Conservation (phyloP, 1,140 invertebrate species). For the Caenorhabditis latens region DNA sequence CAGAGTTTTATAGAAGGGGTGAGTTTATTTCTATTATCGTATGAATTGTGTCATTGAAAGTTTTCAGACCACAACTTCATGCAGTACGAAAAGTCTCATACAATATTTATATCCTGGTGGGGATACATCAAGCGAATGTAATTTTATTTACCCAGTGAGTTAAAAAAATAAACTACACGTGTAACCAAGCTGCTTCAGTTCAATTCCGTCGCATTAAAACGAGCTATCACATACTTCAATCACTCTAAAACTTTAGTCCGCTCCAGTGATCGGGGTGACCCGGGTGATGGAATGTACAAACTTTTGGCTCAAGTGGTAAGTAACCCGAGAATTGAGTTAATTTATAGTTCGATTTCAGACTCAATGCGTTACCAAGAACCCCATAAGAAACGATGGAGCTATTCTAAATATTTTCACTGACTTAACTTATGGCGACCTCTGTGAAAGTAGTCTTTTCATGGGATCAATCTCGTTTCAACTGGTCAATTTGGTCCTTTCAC, state of each 20-base stretch:
- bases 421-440: not conserved
- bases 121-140: not conserved
- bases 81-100: not conserved
- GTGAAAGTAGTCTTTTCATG: conserved; percentile 15
- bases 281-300: too few species aligned
- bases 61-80: not conserved
- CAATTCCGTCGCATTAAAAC: not conserved
- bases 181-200: not conserved
- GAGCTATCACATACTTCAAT: not conserved
- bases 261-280: not conserved
- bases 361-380: not conserved
- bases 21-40: not conserved
- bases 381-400: not conserved
- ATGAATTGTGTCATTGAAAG: not conserved
- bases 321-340: not conserved
- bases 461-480: not conserved
- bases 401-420: conserved; percentile 43
- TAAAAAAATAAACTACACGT: not conserved
- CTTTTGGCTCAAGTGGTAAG: not conserved
- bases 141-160: not conserved
- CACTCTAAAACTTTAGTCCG: not conserved
- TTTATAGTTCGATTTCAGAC: not conserved
- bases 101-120: not conserved
- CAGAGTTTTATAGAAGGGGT: not conserved
- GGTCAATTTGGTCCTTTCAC: not conserved